These are phyloP conservation scores for Cataglyphis albicans DNA, from an alignment of 2,888 invertebrate species.

Conservation along the genomic window DNA sequence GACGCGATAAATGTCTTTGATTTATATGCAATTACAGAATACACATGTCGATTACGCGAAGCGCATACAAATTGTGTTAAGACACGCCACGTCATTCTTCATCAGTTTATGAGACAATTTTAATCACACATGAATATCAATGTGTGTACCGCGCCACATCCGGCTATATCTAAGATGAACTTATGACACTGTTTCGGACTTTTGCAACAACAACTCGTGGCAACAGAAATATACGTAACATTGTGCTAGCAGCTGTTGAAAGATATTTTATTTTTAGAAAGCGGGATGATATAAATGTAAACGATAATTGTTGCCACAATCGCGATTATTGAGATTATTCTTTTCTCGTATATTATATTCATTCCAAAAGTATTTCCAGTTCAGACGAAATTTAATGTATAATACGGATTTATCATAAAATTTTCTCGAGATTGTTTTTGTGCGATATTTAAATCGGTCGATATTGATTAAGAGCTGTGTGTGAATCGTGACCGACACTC, in stretches of 20 bases:
- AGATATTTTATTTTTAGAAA: not conserved
- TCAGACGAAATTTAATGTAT: not conserved
- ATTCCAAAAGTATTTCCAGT: not conserved
- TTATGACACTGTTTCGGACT: slow-evolving; percentile 17
- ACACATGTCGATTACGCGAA: slow-evolving; percentile 13
- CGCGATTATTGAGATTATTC: not conserved
- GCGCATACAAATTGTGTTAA: not conserved
- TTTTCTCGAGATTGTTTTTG: not conserved
- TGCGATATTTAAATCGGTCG: not conserved
- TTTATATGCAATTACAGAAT: slow-evolving; percentile 28
- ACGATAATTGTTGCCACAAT: not conserved
- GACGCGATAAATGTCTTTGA: slow-evolving; percentile 1
- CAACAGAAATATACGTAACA: not conserved
- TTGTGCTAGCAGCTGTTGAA: not conserved
- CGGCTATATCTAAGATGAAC: not conserved
- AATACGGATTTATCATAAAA: not conserved
- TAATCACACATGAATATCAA: slow-evolving; percentile 2
- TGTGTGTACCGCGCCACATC: not conserved
- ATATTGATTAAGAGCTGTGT: not conserved
- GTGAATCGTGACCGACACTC: not conserved
- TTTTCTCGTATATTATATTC: not conserved
- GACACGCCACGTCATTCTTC: not conserved
- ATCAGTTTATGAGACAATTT: slow-evolving; percentile 18
- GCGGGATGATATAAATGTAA: not conserved
- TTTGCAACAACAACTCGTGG: slow-evolving; percentile 10